phyloP scores from a whole-genome alignment of 2,113 vertebrate genomes.

The Cranoglanis bouderius region DNA sequence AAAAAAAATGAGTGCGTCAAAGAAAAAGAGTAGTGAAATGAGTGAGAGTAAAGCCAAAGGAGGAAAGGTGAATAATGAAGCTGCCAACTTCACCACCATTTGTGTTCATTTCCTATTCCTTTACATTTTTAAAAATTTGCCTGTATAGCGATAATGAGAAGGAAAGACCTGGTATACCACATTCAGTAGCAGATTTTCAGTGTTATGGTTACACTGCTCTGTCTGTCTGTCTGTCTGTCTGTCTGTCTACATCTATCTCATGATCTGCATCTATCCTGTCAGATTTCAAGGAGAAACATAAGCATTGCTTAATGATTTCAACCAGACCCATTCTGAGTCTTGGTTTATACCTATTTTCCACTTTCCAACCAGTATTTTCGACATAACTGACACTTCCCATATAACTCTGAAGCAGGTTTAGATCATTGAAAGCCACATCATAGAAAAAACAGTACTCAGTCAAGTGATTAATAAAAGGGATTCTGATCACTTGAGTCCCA shows the following conservation, averaged over 20 bases:
- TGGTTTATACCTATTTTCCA: not conserved
- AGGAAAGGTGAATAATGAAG: conserved; percentile 55
- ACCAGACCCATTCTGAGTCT: too few species aligned
- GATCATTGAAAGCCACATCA: too few species aligned
- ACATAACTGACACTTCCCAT: not conserved
- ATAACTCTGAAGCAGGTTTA: not conserved
- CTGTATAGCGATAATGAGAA: not conserved
- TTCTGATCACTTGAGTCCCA: not conserved
- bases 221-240: too few species aligned
- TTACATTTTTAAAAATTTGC: not conserved
- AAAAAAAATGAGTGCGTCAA: conserved; percentile 44
- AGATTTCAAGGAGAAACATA: not conserved
- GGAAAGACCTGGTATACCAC: not conserved
- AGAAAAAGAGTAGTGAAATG: conserved; percentile 38
- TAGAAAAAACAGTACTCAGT: too few species aligned
- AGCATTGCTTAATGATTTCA: not conserved
- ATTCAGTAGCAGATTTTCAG: not conserved
- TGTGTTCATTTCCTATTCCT: not conserved
- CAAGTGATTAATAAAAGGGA: not conserved
- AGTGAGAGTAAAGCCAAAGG: conserved; percentile 44
- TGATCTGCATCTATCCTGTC: too few species aligned
- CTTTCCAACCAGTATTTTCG: not conserved
- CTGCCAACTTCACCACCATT: not conserved
- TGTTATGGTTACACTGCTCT: not conserved
- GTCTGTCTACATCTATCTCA: too few species aligned